Base-by-base conservation (phyloP, 2,888 invertebrate species). In the Julus scandinavius region DNA sequence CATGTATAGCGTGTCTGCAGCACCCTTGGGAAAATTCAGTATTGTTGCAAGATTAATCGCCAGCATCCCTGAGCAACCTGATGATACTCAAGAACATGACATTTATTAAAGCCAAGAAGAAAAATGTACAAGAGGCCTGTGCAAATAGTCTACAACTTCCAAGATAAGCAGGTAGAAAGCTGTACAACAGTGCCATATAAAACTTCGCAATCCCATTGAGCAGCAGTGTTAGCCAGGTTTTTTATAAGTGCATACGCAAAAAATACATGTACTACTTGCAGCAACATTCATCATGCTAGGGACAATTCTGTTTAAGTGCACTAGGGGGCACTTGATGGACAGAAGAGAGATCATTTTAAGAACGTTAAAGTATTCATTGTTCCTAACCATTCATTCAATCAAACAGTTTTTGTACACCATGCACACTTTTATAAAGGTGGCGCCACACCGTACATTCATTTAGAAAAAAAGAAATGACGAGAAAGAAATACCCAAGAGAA, bases 371-470 rank as follows among this genome's bases (percentile, higher is more conserved):
- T 15, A 54, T 4, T 20, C 3, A 29, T 72, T 29, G 72, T 72
- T 20, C 72, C 72, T 72, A n/a, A 72, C 29, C 72, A 29, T 72
- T 72, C 72, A 72, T 72, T 72, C 72, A 29, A 72, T 72, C 54
- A 54, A 3, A 15, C 54, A 54, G 54, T 54, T 54, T 54, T 54
- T 54, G 9, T 72, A 72, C 72, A 72, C 72, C 72, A 72, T 72
- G 72, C 72, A 72, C 7, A 72, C 72, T 6, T 72, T 29, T 72
- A 29, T 72, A 29, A 72, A 29, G 29, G 6, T 72, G 29, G 29
- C 72, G 20, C 20, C 29, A 72, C 20, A 72, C 20, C 7, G 20
- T 72, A 29, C 29, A 72, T 29, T 29, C 20, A n/a, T n/a, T 1
- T 58, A 17, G 5, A n/a, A n/a, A 17, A 58, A 2, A 5, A n/a